A percentile compares a stretch with the other conserved stretches of the same genome.
Conservation (phyloP, 2,888 invertebrate species). For the Athalia cordata region DNA sequence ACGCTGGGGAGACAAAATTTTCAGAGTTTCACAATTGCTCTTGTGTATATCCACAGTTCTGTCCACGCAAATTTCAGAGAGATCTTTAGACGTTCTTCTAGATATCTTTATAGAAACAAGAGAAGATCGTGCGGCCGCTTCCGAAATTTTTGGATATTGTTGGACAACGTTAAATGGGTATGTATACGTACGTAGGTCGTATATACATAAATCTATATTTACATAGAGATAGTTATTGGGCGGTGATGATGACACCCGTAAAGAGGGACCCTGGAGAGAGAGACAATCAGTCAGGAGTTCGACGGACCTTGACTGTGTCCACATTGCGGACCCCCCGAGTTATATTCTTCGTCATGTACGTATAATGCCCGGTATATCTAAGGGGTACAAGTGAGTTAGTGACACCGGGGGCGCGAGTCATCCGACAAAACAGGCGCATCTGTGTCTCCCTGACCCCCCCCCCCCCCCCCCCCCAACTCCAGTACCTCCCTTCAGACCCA, state of each 20-base stretch:
- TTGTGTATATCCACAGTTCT: background rate
- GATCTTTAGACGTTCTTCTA: background rate
- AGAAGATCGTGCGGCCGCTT: no score
- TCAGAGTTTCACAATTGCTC: background rate
- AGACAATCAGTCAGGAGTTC: slow-evolving; percentile 72
- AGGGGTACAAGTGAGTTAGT: slow-evolving; percentile 5
- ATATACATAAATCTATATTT: no score
- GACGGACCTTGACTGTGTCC: slow-evolving; percentile 72
- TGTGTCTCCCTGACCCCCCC: slow-evolving; percentile 8
- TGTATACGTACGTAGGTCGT: no score
- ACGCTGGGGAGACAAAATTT: no score
- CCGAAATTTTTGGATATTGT: no score
- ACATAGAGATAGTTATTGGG: no score
- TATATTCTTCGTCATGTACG: slow-evolving; percentile 4
- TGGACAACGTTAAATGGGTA: no score
- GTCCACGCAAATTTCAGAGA: background rate
- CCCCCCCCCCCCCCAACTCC: background rate
- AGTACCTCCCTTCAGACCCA: background rate
- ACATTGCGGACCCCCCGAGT: slow-evolving; percentile 65
- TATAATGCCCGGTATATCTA: slow-evolving; percentile 4
- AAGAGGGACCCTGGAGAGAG: slow-evolving; percentile 66
- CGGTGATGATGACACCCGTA: slow-evolving; percentile 68
- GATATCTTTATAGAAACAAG: background rate
- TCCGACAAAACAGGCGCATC: slow-evolving; percentile 61
- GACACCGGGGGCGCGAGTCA: slow-evolving; percentile 62